These are phyloP conservation scores for Falco concolor DNA, from an alignment of 2,797 vertebrate species.

Conservation along the genomic window DNA sequence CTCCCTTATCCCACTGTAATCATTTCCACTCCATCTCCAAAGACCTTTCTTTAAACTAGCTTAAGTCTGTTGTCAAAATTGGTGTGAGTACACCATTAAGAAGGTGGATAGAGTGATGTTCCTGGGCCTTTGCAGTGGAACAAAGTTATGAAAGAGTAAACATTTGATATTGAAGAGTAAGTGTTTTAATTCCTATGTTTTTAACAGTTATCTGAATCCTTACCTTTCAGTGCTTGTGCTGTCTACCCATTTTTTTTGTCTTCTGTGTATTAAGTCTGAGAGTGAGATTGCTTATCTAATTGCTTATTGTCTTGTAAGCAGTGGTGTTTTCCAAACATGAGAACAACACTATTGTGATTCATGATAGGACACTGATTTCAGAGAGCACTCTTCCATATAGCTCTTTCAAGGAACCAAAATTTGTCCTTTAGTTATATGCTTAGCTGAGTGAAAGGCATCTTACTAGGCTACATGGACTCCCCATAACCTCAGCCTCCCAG, in stretches of 20 bases:
- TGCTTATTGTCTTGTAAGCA: not conserved
- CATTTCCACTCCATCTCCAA: not conserved
- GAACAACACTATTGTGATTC: not conserved
- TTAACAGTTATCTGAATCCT: not conserved
- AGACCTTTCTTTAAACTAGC: not conserved
- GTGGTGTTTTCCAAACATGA: not conserved
- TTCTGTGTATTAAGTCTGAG: not conserved
- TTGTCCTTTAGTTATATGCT: not conserved
- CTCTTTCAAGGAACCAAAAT: not conserved
- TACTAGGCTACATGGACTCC: not conserved
- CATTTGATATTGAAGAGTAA: not conserved
- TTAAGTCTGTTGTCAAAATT: not conserved
- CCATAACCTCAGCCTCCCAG: not conserved
- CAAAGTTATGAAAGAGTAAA: not conserved
- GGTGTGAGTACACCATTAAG: not conserved
- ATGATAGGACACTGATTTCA: not conserved
- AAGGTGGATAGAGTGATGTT: not conserved
- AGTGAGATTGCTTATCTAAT: not conserved
- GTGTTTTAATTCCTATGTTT: not conserved
- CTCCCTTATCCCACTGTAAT: not conserved
- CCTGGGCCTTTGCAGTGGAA: not conserved
- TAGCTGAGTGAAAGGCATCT: not conserved
- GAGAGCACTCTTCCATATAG: not conserved
- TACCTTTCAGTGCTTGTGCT: not conserved
- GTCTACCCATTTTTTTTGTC: not conserved